Conservation (phyloP, 2,113 vertebrate species). For the Plectropomus leopardus region DNA sequence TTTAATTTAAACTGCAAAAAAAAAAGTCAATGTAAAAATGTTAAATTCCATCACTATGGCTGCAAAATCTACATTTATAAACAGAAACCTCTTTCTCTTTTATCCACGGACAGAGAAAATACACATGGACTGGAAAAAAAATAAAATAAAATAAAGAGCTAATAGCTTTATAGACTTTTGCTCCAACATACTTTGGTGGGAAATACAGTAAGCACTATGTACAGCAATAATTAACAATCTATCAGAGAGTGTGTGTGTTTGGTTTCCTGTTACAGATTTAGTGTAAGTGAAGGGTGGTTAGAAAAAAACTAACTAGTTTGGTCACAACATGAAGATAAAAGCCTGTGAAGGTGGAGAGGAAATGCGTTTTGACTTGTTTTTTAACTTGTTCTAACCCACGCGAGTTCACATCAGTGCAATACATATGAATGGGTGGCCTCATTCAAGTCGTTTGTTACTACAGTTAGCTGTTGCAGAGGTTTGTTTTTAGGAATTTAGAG, state of each 20-base stretch:
- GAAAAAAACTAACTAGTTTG: conserved; percentile 42
- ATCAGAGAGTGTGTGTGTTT: conserved; percentile 32
- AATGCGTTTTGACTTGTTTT: neutral
- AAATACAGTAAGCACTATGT: conserved; percentile 70
- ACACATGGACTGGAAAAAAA: conserved; percentile 16
- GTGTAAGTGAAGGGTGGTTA: neutral
- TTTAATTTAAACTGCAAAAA: neutral
- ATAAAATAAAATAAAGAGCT: neutral
- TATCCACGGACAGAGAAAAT: conserved; percentile 27
- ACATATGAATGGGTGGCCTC: conserved; percentile 40
- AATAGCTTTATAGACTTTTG: conserved; percentile 33
- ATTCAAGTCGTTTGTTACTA: conserved; percentile 37
- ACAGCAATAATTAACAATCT: conserved; percentile 66
- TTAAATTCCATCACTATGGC: neutral
- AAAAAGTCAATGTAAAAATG: neutral
- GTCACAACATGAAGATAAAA: conserved; percentile 40
- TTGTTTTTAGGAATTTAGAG: conserved; percentile 5
- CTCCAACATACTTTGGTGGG: conserved; percentile 40
- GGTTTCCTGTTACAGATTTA: conserved; percentile 14
- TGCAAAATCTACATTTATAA: conserved; percentile 12
- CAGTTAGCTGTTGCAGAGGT: conserved; percentile 20
- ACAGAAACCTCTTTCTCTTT: conserved; percentile 8
- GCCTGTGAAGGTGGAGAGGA: conserved; percentile 8
- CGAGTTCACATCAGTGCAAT: conserved; percentile 81
- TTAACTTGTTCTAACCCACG: conserved; percentile 20